Evolutionary conservation across 2,888 invertebrate species (phyloP).

Genomic region (Caenorhabditis macrosperma): DNA sequence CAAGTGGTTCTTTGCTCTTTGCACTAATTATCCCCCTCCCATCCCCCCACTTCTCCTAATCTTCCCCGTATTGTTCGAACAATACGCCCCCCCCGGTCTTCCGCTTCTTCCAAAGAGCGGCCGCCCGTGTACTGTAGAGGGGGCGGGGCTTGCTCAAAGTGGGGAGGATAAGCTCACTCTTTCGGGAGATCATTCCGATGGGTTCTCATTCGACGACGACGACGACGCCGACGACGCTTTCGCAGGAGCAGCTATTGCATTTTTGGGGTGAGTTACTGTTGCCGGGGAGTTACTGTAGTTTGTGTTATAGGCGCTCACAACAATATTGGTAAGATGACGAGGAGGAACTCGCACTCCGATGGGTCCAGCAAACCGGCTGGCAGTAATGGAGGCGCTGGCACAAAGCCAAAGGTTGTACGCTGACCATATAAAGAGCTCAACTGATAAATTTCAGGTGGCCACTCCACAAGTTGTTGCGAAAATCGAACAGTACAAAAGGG

Average conservation of each 20-base stretch:
- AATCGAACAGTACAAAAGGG: conserved; percentile 97
- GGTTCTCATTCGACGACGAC: conserved; percentile 29
- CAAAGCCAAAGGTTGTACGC: conserved; percentile 74
- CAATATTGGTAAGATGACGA: conserved; percentile 60
- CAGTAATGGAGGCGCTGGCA: conserved; percentile 65
- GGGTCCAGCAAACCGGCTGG: background rate
- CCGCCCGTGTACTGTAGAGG: conserved; percentile 1
- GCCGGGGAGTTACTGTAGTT: background rate
- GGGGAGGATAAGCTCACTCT: conserved; percentile 12
- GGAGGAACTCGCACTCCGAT: conserved; percentile 27
- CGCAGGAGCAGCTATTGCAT: conserved; percentile 75
- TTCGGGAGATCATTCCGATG: conserved; percentile 9
- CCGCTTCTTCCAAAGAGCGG: background rate
- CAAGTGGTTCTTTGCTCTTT: conserved; percentile 9
- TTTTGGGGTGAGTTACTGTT: conserved; percentile 76
- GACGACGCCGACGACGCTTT: no score
- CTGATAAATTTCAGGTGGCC: conserved; percentile 88
- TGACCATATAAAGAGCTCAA: no score
- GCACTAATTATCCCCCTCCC: background rate
- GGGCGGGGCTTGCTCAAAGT: background rate
- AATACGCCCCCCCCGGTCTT: conserved; percentile 15
- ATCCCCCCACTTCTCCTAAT: conserved; percentile 5
- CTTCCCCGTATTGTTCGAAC: conserved; percentile 32
- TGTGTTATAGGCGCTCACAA: conserved; percentile 48
- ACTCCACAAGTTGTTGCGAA: conserved; percentile 97